These are phyloP conservation scores for Drosophila algonquin DNA, from an alignment of 2,888 invertebrate genomes.

Conservation along the genomic window DNA sequence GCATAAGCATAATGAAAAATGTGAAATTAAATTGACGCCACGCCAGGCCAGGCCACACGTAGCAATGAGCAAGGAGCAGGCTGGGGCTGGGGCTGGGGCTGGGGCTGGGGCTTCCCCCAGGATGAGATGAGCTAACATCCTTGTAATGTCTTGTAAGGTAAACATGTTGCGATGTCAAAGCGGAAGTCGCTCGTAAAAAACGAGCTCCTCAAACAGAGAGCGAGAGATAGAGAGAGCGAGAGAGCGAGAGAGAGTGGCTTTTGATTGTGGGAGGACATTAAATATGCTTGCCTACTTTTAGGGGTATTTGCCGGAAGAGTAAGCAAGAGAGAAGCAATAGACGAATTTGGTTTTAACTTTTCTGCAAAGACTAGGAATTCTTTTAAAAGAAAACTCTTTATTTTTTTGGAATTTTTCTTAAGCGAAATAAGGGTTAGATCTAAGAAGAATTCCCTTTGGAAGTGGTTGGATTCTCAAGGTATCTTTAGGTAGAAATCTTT, in stretches of 20 bases:
- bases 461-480: neutral
- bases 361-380: neutral
- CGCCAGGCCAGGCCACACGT: slow-evolving; percentile 36
- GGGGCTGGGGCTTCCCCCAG: neutral
- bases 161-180: slow-evolving; percentile 72
- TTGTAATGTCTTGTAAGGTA: slow-evolving; percentile 79
- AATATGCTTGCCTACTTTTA: slow-evolving; percentile 58
- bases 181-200: slow-evolving; percentile 78
- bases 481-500: neutral
- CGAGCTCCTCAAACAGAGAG: slow-evolving; percentile 32
- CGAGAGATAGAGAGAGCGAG: slow-evolving; percentile 13
- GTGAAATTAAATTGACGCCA: slow-evolving; percentile 78
- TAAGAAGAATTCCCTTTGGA: neutral
- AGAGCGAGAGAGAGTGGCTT: slow-evolving; percentile 4
- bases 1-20: slow-evolving; percentile 78
- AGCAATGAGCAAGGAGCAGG: slow-evolving; percentile 12
- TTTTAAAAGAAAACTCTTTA: neutral
- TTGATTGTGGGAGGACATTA: slow-evolving; percentile 46
- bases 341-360: slow-evolving; percentile 13
- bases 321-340: neutral
- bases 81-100: neutral
- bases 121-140: slow-evolving; percentile 51
- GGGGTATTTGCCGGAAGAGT: slow-evolving; percentile 13
- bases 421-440: neutral
- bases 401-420: too few relatives aligned